A percentile compares a stretch with the other conserved stretches of the same genome.
Evolutionary conservation across 2,113 vertebrate species (phyloP).

Genomic region (human (Homo sapiens)): GRCh38 chr7:110300001-110300500

Average conservation of each 20-base stretch:
- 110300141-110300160: conserved; percentile 2
- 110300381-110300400: neutral
- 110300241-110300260: conserved; percentile 62
- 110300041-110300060: neutral
- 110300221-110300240: conserved; percentile 47
- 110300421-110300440: too few species aligned
- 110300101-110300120: neutral
- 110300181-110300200: conserved; percentile 22
- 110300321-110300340: neutral
- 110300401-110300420: neutral
- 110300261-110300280: conserved; percentile 16
- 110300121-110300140: neutral
- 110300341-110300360: neutral
- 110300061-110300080: neutral
- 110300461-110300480: too few species aligned
- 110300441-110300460: neutral
- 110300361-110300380: neutral
- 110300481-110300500: neutral
- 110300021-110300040: neutral
- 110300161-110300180: neutral
- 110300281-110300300: conserved; percentile 46
- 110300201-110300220: conserved; percentile 12
- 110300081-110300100: neutral
- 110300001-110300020: neutral
- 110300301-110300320: conserved; percentile 38